Conservation (phyloP, 2,113 vertebrate species). For the Vidua macroura region DNA sequence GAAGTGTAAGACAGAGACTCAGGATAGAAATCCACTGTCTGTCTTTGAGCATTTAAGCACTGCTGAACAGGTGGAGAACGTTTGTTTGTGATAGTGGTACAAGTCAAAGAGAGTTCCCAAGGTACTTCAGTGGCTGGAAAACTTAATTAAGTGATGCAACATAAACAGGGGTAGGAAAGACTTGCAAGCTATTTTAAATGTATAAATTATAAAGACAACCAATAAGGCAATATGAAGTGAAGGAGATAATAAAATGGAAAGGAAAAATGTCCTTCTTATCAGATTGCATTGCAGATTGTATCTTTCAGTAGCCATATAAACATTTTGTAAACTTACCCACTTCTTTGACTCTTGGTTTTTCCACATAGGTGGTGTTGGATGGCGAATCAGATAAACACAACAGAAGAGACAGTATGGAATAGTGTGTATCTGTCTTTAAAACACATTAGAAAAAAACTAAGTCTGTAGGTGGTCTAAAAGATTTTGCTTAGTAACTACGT, state of each 20-base stretch:
- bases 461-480: background rate
- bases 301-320: background rate
- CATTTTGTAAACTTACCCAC: slow-evolving; percentile 67
- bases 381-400: slow-evolving; percentile 91
- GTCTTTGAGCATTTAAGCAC: background rate
- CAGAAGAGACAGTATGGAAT: slow-evolving; percentile 86
- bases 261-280: background rate
- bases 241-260: background rate
- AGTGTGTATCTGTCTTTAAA: slow-evolving; percentile 82
- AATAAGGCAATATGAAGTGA: background rate
- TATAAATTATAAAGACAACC: background rate
- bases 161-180: background rate
- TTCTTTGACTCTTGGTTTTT: slow-evolving; percentile 83
- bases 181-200: background rate
- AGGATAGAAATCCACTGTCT: background rate
- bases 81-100: background rate
- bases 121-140: slow-evolving; percentile 1
- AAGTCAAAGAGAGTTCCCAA: background rate
- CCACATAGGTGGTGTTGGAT: slow-evolving; percentile 86
- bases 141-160: background rate
- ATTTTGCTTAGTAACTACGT: background rate
- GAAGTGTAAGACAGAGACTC: background rate
- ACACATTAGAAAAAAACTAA: slow-evolving; percentile 6
- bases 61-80: background rate
- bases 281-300: background rate